Conservation (phyloP, 1,140 invertebrate species). For the Caerostris extrusa region DNA sequence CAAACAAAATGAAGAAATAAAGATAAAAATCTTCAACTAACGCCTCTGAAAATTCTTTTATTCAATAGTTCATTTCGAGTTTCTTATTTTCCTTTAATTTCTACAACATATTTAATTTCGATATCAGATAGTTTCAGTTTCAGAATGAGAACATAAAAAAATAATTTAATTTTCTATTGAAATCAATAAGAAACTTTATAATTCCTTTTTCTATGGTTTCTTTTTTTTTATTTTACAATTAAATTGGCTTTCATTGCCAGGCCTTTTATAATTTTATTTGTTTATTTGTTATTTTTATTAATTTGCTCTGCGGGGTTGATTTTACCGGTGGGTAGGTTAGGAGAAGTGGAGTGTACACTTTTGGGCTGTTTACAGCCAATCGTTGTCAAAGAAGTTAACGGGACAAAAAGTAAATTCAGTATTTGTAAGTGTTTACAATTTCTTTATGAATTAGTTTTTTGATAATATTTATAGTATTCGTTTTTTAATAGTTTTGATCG, state of each 20-base stretch:
- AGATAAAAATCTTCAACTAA: no score
- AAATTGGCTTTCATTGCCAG: neutral
- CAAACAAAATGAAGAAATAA: no score
- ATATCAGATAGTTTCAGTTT: no score
- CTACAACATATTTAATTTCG: no score
- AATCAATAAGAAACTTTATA: no score
- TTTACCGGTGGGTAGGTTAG: slow-evolving; percentile 30
- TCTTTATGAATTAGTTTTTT: neutral
- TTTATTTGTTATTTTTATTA: slow-evolving; percentile 1
- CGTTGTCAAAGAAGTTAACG: neutral
- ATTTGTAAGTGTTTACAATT: neutral
- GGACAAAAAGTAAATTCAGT: neutral
- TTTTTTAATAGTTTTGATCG: neutral
- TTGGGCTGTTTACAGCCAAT: slow-evolving; percentile 61
- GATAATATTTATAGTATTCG: neutral
- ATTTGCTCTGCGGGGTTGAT: slow-evolving; percentile 21
- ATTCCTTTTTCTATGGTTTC: no score
- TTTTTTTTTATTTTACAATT: neutral
- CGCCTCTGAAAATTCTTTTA: no score
- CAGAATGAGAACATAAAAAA: no score
- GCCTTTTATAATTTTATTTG: neutral
- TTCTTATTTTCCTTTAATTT: no score
- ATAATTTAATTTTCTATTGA: no score
- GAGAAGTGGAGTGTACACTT: slow-evolving; percentile 37
- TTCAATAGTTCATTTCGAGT: no score